Conservation (phyloP, 2,113 vertebrate genomes). For the Hydrochoerus hydrochaeris region DNA sequence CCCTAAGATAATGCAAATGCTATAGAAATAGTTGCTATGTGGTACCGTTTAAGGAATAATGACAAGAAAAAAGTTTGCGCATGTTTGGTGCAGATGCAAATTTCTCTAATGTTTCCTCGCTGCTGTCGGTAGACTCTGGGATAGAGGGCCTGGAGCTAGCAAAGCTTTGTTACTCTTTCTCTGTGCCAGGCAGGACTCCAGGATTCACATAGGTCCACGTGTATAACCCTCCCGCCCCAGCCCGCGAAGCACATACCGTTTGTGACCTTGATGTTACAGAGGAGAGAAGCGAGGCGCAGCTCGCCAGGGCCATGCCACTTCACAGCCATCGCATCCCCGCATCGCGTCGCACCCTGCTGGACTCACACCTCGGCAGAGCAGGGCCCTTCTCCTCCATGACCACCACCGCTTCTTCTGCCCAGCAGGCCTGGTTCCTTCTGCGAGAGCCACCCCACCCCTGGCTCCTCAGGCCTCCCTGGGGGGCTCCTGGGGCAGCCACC, state of each 20-base stretch:
- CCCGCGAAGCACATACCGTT: background rate
- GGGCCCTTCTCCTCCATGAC: rapidly evolving
- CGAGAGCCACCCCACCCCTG: rapidly evolving
- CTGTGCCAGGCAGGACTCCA: background rate
- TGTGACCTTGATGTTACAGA: background rate
- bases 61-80: background rate
- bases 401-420: background rate
- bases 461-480: no score
- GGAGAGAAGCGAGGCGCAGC: background rate
- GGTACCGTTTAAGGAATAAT: background rate
- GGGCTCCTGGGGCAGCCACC: rapidly evolving
- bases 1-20: background rate
- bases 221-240: background rate
- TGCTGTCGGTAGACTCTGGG: background rate
- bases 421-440: background rate
- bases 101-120: background rate
- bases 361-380: background rate
- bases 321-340: background rate
- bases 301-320: background rate
- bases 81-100: no score
- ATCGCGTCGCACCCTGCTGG: background rate
- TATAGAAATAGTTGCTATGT: background rate
- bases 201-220: background rate
- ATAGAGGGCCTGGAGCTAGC: background rate
- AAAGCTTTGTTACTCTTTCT: background rate